A percentile compares a stretch with the other conserved stretches of the same genome.
phyloP scores from a whole-genome alignment of 92 coral and sea anemone genomes.

The Hydrozoanthus gracilis region DNA sequence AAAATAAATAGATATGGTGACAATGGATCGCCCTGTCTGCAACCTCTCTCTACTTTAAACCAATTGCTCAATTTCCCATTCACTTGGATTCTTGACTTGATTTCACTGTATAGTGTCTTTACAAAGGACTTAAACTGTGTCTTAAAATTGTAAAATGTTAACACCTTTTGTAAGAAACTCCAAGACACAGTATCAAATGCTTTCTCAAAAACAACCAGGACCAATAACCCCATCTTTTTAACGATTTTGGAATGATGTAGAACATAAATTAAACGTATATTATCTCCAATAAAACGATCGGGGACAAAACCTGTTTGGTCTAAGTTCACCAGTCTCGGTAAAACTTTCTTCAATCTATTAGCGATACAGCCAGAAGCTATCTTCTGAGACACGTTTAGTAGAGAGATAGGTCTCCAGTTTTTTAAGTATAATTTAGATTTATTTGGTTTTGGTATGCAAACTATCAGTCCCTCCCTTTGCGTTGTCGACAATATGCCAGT shows the following conservation, averaged over 20 bases:
- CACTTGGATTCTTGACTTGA: no score
- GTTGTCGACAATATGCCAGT: slow-evolving; percentile 4
- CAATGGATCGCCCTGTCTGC: no score
- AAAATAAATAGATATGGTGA: no score
- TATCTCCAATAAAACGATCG: slow-evolving; percentile 13
- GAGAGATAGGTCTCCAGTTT: slow-evolving; percentile 24
- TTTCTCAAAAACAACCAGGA: slow-evolving; percentile 20
- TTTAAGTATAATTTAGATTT: slow-evolving; percentile 13
- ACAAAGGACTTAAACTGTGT: background rate
- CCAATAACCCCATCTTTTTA: background rate
- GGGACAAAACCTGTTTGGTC: slow-evolving; percentile 10
- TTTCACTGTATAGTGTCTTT: background rate
- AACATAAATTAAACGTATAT: slow-evolving; percentile 9
- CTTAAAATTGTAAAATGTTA: background rate
- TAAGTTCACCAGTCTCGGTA: slow-evolving; percentile 9
- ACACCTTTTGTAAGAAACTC: background rate
- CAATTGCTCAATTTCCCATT: no score
- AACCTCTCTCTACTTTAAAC: no score
- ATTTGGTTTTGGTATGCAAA: slow-evolving; percentile 13
- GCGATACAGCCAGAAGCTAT: slow-evolving; percentile 15
- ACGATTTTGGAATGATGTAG: background rate
- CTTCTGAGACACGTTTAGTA: slow-evolving; percentile 16
- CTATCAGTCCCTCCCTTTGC: slow-evolving; percentile 12
- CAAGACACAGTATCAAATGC: slow-evolving; percentile 14
- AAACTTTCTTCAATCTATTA: background rate